Percentiles rank a stretch among this genome's conserved stretches.
phyloP scores from a whole-genome alignment of 2,797 vertebrate genomes.

The Dromococcyx pavoninus region DNA sequence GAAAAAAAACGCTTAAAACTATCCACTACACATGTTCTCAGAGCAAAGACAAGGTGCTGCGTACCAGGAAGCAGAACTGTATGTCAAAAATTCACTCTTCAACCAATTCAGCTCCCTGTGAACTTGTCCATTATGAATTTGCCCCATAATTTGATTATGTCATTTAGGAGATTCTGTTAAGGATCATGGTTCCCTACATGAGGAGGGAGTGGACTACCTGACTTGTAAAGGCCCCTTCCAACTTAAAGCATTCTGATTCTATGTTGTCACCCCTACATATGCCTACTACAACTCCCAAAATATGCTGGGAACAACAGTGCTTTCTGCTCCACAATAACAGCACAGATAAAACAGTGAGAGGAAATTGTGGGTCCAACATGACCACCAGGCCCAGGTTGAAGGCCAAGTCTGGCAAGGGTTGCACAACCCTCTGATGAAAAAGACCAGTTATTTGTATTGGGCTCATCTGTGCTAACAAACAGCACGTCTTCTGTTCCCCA shows the following conservation, averaged over 20 bases:
- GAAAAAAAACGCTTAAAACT: background rate
- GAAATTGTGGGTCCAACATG: background rate
- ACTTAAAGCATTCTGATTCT: too few relatives aligned
- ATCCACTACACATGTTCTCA: background rate
- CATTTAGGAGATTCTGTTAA: background rate
- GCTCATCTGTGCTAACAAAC: background rate
- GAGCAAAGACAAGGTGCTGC: background rate
- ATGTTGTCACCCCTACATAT: background rate
- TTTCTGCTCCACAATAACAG: background rate
- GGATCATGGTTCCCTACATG: background rate
- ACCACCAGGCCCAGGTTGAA: background rate
- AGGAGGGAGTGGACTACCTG: too few relatives aligned
- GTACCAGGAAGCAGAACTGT: background rate
- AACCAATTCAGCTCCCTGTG: background rate
- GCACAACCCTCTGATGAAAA: background rate
- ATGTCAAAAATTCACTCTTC: background rate
- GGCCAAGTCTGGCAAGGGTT: conserved; percentile 3
- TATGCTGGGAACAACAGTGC: background rate
- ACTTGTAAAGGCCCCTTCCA: too few relatives aligned
- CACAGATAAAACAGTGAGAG: background rate
- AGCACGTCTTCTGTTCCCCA: background rate
- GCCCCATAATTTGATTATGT: background rate
- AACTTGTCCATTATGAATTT: background rate
- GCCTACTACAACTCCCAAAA: background rate
- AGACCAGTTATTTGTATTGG: background rate